These are phyloP conservation scores for Plagiodera versicolora DNA, from an alignment of 2,888 invertebrate genomes.

Conservation along the genomic window DNA sequence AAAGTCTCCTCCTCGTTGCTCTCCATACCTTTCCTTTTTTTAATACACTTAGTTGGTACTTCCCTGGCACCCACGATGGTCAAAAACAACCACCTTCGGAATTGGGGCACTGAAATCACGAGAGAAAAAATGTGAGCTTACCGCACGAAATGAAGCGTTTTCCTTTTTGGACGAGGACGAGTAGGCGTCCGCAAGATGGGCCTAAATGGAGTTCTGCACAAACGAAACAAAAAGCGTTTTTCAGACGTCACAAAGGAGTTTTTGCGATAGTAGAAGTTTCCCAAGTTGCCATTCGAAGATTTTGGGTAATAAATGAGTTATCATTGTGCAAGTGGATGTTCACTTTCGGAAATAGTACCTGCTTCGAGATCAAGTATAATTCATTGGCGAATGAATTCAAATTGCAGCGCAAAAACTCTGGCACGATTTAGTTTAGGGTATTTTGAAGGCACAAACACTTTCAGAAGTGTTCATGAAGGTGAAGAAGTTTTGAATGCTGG, in stretches of 20 bases:
- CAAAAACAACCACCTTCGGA: conserved; percentile 40
- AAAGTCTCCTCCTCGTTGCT: background rate
- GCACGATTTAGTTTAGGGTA: too few species aligned
- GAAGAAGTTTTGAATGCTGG: too few species aligned
- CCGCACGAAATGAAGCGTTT: conserved; percentile 53
- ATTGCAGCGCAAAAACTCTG: too few species aligned
- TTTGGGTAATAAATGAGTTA: too few species aligned
- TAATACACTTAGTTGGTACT: conserved; percentile 24
- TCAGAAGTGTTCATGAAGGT: too few species aligned
- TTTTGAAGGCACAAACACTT: too few species aligned
- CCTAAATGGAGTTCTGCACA: conserved; percentile 49
- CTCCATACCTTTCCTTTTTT: background rate
- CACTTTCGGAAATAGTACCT: too few species aligned
- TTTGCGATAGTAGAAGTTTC: too few species aligned
- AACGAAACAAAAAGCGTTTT: conserved; percentile 31
- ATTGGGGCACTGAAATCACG: conserved; percentile 56
- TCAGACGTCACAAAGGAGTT: conserved; percentile 8
- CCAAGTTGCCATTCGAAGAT: too few species aligned
- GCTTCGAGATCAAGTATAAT: too few species aligned
- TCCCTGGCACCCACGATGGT: conserved; percentile 44
- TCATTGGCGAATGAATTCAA: too few species aligned
- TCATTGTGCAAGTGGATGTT: too few species aligned
- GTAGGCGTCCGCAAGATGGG: conserved; percentile 52
- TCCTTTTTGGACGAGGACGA: conserved; percentile 54
- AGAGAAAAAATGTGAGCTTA: conserved; percentile 46